These are phyloP conservation scores for Diadophis punctatus DNA, from an alignment of 2,113 vertebrate genomes.

Conservation along the genomic window DNA sequence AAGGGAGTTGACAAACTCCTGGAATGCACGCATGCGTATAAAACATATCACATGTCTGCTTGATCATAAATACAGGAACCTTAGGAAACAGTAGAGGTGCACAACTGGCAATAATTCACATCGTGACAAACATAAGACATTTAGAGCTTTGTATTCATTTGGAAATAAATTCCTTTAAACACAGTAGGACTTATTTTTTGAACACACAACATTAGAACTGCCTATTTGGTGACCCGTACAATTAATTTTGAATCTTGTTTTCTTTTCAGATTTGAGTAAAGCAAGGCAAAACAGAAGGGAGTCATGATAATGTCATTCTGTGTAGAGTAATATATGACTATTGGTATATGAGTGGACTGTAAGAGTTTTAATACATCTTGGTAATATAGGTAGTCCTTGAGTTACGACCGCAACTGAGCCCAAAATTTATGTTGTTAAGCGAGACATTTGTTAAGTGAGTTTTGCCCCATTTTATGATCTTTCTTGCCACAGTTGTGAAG, in stretches of 20 bases:
- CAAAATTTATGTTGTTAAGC: too few species aligned
- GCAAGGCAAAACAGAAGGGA: neutral
- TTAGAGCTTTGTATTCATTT: neutral
- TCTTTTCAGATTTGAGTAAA: neutral
- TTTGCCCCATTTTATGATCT: too few species aligned
- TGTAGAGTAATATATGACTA: neutral
- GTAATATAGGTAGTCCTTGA: neutral
- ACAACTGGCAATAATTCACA: too few species aligned
- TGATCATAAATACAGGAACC: too few species aligned
- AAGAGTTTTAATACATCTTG: conserved; percentile 23
- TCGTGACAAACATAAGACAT: too few species aligned
- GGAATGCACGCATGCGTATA: too few species aligned
- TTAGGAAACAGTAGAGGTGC: too few species aligned
- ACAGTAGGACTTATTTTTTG: neutral
- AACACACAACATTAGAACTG: neutral
- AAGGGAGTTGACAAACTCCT: too few species aligned
- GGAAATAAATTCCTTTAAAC: neutral
- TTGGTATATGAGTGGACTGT: neutral
- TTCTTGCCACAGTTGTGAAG: too few species aligned
- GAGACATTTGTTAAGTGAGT: too few species aligned
- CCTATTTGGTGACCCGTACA: neutral
- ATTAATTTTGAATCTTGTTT: neutral
- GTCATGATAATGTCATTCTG: neutral
- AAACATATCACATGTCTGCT: too few species aligned
- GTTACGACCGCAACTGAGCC: too few species aligned